These are phyloP conservation scores for Champsocephalus gunnari DNA, from an alignment of 2,797 vertebrate species.

Conservation along the genomic window DNA sequence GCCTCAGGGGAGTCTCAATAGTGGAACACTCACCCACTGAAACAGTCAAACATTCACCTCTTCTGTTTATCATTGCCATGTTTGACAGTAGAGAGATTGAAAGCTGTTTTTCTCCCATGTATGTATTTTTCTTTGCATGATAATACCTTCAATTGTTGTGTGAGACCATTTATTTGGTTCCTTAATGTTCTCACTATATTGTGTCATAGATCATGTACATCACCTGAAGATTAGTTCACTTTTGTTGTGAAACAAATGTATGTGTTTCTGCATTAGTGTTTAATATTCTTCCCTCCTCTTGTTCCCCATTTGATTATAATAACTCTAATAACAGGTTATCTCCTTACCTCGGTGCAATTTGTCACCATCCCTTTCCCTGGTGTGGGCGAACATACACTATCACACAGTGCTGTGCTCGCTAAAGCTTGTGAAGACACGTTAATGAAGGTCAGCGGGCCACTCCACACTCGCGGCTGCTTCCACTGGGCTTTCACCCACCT, in stretches of 20 bases:
- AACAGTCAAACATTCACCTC: conserved; percentile 14
- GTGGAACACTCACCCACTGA: not conserved
- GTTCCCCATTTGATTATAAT: conserved; percentile 52
- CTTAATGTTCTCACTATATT: conserved; percentile 15
- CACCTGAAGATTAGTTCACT: conserved; percentile 41
- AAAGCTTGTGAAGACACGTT: conserved; percentile 54
- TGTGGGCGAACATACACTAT: conserved; percentile 51
- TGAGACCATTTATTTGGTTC: not conserved
- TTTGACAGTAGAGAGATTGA: conserved; percentile 29
- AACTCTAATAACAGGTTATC: conserved; percentile 72
- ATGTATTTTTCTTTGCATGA: conserved; percentile 15
- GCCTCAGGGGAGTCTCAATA: conserved; percentile 33
- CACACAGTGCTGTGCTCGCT: conserved; percentile 37
- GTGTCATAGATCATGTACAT: conserved; percentile 21
- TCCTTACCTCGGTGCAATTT: conserved; percentile 63
- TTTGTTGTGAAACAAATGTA: conserved; percentile 28
- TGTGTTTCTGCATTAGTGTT: conserved; percentile 34
- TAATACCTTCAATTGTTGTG: not conserved
- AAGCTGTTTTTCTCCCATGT: conserved; percentile 16
- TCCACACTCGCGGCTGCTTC: conserved; percentile 42
- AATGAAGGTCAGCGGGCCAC: conserved; percentile 79
- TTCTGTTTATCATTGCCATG: conserved; percentile 23
- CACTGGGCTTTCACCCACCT: conserved; percentile 47
- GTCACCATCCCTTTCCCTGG: conserved; percentile 49
- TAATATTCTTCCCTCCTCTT: conserved; percentile 39